phyloP scores from a whole-genome alignment of 2,888 invertebrate genomes.

The Melanotus villosus region DNA sequence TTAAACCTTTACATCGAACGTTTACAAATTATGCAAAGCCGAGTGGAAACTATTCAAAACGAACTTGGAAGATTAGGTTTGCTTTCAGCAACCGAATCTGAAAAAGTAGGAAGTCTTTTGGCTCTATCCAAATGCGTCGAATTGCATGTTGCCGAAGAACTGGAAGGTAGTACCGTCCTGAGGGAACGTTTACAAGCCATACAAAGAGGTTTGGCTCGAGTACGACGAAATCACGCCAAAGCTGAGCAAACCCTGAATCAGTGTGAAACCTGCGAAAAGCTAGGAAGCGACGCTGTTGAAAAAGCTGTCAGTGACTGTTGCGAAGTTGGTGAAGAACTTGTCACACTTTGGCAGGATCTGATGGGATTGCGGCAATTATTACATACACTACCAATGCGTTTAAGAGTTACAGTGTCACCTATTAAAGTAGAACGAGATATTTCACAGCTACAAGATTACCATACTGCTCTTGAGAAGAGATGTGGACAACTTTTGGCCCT shows the following conservation, averaged over 20 bases:
- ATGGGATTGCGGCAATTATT: constrained; percentile 82
- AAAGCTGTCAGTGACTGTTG: constrained; percentile 83
- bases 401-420: constrained; percentile 84
- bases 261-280: constrained; percentile 80
- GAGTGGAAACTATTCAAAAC: constrained; percentile 85
- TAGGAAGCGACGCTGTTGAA: constrained; percentile 84
- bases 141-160: constrained; percentile 81
- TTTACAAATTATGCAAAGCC: constrained; percentile 81
- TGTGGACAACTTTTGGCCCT: constrained; percentile 78
- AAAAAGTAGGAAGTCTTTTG: constrained; percentile 81
- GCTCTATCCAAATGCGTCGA: constrained; percentile 81
- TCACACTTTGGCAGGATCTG: constrained; percentile 83
- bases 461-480: constrained; percentile 80
- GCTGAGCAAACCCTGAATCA: constrained; percentile 76
- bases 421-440: constrained; percentile 84
- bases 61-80: constrained; percentile 84
- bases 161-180: constrained; percentile 82
- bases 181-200: constrained; percentile 82
- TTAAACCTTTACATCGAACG: constrained; percentile 85
- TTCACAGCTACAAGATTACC: constrained; percentile 81
- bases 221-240: constrained; percentile 78
- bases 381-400: constrained; percentile 83
- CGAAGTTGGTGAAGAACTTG: constrained; percentile 78
- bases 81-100: constrained; percentile 81
- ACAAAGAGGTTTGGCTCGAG: constrained; percentile 78